Percentiles rank a stretch among this genome's conserved stretches.
Evolutionary conservation across 2,888 invertebrate species (phyloP).

Genomic region (Parelbella ahira): DNA sequence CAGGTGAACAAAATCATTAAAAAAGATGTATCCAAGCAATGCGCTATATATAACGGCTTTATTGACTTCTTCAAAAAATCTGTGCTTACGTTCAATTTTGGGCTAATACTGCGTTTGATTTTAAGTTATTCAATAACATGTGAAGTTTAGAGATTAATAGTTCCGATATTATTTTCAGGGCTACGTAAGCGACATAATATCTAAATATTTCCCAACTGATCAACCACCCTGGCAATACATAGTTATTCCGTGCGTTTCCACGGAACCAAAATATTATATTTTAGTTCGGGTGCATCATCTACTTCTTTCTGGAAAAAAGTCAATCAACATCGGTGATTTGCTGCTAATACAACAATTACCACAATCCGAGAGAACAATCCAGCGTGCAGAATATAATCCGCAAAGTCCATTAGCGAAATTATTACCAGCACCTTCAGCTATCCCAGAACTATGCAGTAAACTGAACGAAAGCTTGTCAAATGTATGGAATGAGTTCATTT

Average conservation of each 20-base stretch:
- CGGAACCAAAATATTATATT: constrained; percentile 83
- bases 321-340: constrained; percentile 87
- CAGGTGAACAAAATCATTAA: constrained; percentile 78
- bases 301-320: constrained; percentile 84
- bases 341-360: constrained; percentile 80
- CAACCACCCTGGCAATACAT: constrained; percentile 91
- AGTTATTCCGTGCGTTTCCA: constrained; percentile 81
- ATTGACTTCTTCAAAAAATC: no score
- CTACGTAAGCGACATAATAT: constrained; percentile 87
- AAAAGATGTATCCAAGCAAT: no score
- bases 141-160: no score
- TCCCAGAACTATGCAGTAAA: constrained; percentile 84
- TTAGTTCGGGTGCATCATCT: constrained; percentile 88
- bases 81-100: no score
- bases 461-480: constrained; percentile 85
- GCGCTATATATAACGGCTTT: no score
- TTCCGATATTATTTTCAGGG: no score
- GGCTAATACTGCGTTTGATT: no score
- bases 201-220: constrained; percentile 86
- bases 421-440: constrained; percentile 81
- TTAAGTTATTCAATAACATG: no score
- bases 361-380: constrained; percentile 53
- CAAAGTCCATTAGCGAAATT: constrained; percentile 77
- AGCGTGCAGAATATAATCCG: constrained; percentile 43
- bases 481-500: constrained; percentile 90